These are phyloP conservation scores for Sesia apiformis DNA, from an alignment of 2,888 invertebrate species.

Conservation along the genomic window DNA sequence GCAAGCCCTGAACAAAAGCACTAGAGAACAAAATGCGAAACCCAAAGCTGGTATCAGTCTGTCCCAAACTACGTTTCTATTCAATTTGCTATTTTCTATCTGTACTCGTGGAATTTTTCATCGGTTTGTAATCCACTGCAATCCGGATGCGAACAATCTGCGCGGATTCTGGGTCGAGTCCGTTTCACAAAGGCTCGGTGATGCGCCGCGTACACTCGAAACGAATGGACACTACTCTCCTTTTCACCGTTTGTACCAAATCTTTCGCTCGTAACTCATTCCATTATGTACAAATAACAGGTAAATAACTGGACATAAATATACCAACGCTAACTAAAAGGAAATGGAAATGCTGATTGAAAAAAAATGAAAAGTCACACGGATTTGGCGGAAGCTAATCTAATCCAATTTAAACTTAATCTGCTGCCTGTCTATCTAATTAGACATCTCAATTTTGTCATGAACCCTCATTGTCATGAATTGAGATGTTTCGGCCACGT, in stretches of 20 bases:
- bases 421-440: too few species aligned
- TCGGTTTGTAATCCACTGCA: slow-evolving; percentile 46
- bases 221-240: background rate
- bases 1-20: slow-evolving; percentile 17
- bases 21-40: slow-evolving; percentile 25
- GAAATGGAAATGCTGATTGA: slow-evolving; percentile 25
- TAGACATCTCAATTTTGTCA: too few species aligned
- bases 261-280: slow-evolving; percentile 1
- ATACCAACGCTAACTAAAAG: background rate
- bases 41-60: slow-evolving; percentile 32
- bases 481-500: slow-evolving; percentile 41
- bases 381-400: slow-evolving; percentile 47
- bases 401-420: slow-evolving; percentile 65
- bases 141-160: slow-evolving; percentile 20
- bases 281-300: background rate
- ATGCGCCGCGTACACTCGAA: slow-evolving; percentile 2
- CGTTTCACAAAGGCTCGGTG: background rate
- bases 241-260: background rate
- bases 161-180: background rate
- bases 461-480: too few species aligned
- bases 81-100: slow-evolving; percentile 46
- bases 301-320: background rate
- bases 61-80: slow-evolving; percentile 40
- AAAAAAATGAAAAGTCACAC: slow-evolving; percentile 41
- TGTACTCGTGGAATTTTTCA: slow-evolving; percentile 45